These are phyloP conservation scores for Cosmopolites sordidus DNA, from an alignment of 2,888 invertebrate species.

Conservation along the genomic window DNA sequence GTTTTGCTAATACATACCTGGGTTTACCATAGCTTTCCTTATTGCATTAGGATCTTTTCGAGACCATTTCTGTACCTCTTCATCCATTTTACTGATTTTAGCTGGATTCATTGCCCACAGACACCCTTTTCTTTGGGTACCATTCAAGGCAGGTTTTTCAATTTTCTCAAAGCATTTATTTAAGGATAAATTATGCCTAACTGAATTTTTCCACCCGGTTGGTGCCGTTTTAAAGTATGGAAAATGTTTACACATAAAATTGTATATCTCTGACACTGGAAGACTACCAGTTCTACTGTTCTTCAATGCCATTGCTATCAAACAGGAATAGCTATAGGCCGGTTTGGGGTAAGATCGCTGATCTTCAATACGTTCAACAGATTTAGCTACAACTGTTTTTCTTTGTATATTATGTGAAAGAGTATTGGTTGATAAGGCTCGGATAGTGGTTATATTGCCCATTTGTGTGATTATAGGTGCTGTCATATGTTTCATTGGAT, in stretches of 20 bases:
- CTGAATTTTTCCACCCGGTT: conserved; percentile 98
- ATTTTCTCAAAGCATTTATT: conserved; percentile 99
- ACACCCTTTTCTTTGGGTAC: conserved; percentile 82
- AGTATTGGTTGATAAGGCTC: conserved; percentile 33
- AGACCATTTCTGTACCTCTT: conserved; percentile 96
- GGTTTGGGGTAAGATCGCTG: conserved; percentile 84
- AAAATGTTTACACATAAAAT: conserved; percentile 98
- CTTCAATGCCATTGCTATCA: conserved; percentile 96
- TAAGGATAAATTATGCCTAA: conserved; percentile 92
- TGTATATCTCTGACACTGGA: conserved; percentile 97
- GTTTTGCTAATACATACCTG: conserved; percentile 58
- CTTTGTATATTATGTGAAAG: conserved; percentile 16
- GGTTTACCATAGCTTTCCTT: conserved; percentile 89
- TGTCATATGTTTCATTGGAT: conserved; percentile 34
- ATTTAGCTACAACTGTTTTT: conserved; percentile 19
- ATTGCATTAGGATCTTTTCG: conserved; percentile 92
- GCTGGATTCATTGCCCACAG: conserved; percentile 96
- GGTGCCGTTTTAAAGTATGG: conserved; percentile 98
- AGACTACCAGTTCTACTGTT: conserved; percentile 91
- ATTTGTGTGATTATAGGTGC: conserved; percentile 42
- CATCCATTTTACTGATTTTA: conserved; percentile 94
- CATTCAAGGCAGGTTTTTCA: conserved; percentile 87
- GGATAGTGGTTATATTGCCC: conserved; percentile 32
- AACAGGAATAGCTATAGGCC: conserved; percentile 94
- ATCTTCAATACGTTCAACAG: conserved; percentile 41